Evolutionary conservation across 2,888 invertebrate species (phyloP), one percentile per base, ranked within the genome.

Genomic region (Lepeophtheirus nordmannii): DNA sequence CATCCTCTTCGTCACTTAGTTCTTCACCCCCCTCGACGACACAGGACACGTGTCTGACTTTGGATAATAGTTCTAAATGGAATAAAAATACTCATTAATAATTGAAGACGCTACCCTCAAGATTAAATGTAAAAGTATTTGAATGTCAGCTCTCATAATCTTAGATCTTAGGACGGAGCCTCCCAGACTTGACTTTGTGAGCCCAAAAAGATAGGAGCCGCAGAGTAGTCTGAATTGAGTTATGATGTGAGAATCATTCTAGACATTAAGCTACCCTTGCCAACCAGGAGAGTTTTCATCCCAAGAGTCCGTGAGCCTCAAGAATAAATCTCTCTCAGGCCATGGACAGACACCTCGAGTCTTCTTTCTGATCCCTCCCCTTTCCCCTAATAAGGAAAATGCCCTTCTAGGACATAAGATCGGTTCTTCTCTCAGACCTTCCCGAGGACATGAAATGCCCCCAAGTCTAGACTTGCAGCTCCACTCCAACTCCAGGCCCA

Each of bases 1-100:
- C 78, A 0, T 81, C 76, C 71, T 86, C 86, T 1, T 82, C 80
- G 71, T 86, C 86, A 69, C 85, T 86, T 70, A 87, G 87, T 10
- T 85, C 85, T 38, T 84, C 84, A 73, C 30, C 30, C 30, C 30
- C 30, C 30, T 30, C 30, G 30, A 30, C 30, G 30, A 30, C 30
- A 30, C 30, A 30, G 30, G 30, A 30, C 2, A 30, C 30, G 30
- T 30, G 30, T 7, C 30, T 30, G 3, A 30, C 30, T 7, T 30
- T 30, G 30, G 30, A 30, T 30, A 30, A 7, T 30, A 30, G 7
- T 30, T 30, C 30, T 30, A 30, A 2, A 30, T 30, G 7, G 30
- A 30, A 30, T 5, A 7, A 30, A 30, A 30, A 30, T 2, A 30
- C 3, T 5, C 30, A 30, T 7, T 30, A 30, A 5, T 7, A 30